phyloP scores from a whole-genome alignment of 1,140 invertebrate species.

The Aphelenchoides besseyi region DNA sequence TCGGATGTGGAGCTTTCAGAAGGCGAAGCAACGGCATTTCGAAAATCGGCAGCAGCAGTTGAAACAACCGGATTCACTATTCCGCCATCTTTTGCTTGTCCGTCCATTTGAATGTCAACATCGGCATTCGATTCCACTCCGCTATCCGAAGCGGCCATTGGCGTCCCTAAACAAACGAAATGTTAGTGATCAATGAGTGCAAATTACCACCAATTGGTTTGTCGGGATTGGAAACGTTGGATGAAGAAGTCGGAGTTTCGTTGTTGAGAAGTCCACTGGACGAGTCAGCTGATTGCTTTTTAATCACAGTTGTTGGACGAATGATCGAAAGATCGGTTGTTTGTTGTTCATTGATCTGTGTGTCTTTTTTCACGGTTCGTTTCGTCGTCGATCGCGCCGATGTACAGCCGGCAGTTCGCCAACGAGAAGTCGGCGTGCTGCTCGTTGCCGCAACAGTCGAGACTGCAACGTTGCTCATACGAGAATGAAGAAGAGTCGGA shows the following conservation, averaged over 20 bases:
- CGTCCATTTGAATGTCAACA: constrained; percentile 23
- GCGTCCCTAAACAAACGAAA: constrained; percentile 35
- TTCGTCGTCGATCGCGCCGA: not conserved
- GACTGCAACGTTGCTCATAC: constrained; percentile 8
- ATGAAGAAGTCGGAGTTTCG: constrained; percentile 11
- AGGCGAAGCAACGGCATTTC: constrained; percentile 27
- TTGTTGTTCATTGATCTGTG: not conserved
- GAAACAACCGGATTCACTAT: not conserved
- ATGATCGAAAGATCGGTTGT: constrained; percentile 1
- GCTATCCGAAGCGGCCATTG: constrained; percentile 55
- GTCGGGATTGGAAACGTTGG: constrained; percentile 11
- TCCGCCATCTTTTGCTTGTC: not conserved
- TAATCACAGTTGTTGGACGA: not conserved
- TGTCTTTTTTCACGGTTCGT: not conserved
- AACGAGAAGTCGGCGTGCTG: constrained; percentile 9
- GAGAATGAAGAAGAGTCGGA: not conserved
- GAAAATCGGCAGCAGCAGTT: constrained; percentile 1
- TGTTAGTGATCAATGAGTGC: not conserved
- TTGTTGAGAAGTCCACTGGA: not conserved
- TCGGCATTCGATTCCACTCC: constrained; percentile 54
- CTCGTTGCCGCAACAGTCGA: not conserved
- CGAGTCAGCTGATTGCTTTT: constrained; percentile 2
- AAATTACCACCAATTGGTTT: constrained; percentile 17
- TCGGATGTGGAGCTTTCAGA: constrained; percentile 33
- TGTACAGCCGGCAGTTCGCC: not conserved